These are phyloP conservation scores for Thyatira batis DNA, from an alignment of 2,888 invertebrate genomes.

Conservation along the genomic window DNA sequence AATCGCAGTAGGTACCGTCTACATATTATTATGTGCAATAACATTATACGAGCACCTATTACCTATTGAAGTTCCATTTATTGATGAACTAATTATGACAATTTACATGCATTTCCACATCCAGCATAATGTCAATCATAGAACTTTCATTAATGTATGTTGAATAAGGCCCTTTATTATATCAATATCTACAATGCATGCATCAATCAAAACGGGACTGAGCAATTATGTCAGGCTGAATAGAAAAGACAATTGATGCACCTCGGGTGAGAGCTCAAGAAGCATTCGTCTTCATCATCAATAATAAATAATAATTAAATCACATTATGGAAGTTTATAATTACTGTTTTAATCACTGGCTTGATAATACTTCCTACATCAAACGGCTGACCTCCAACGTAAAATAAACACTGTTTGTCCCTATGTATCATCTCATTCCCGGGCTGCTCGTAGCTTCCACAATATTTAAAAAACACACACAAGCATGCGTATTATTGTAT, in stretches of 20 bases:
- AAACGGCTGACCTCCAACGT: not conserved
- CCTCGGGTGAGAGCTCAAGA: not conserved
- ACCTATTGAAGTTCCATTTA: too few species aligned
- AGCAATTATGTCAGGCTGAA: not conserved
- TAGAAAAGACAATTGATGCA: not conserved
- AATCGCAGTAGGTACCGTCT: conserved; percentile 12
- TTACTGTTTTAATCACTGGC: not conserved
- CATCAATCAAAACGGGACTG: not conserved
- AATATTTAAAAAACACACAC: conserved; percentile 33
- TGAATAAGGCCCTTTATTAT: not conserved
- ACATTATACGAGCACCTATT: not conserved
- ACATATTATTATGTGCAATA: conserved; percentile 11
- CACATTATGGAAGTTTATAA: not conserved
- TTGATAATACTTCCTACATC: not conserved
- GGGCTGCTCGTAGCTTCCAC: not conserved
- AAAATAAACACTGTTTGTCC: not conserved
- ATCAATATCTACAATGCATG: not conserved
- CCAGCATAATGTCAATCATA: not conserved
- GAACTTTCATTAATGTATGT: too few species aligned
- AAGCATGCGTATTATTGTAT: conserved; percentile 41
- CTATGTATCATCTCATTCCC: not conserved
- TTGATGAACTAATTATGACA: too few species aligned
- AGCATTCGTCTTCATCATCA: not conserved
- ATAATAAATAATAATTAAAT: not conserved
- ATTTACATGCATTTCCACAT: not conserved